Conservation (phyloP, 2,888 invertebrate genomes). For the Eupeodes luniger region DNA sequence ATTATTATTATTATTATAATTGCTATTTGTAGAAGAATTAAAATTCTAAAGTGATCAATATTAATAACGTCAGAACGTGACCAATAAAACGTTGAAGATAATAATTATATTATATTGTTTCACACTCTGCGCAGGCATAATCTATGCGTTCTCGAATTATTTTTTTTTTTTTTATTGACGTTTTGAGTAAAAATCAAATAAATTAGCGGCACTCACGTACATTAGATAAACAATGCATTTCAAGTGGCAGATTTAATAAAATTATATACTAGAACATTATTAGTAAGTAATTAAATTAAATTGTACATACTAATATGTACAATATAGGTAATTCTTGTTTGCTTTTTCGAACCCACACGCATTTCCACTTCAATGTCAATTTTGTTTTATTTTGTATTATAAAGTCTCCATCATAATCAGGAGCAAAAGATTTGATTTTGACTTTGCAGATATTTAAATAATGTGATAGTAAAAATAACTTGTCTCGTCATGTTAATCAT, state of each 20-base stretch:
- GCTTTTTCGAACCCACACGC: background rate
- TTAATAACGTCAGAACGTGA: constrained; percentile 55
- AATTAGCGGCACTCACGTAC: constrained; percentile 65
- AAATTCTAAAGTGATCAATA: constrained; percentile 16
- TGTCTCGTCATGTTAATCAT: too few species aligned
- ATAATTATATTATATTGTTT: constrained; percentile 21
- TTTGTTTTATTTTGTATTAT: constrained; percentile 1
- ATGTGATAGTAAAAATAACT: too few species aligned
- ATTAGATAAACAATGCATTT: constrained; percentile 52
- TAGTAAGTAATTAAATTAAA: background rate
- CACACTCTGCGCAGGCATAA: background rate
- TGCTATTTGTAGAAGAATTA: background rate
- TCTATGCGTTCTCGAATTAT: constrained; percentile 23
- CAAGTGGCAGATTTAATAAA: constrained; percentile 30
- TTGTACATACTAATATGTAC: background rate
- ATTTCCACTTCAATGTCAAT: background rate
- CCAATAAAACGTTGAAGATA: constrained; percentile 52
- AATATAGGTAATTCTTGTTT: background rate
- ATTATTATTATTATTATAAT: constrained; percentile 26
- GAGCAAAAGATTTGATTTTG: too few species aligned
- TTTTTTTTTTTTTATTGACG: constrained; percentile 21
- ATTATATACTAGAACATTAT: background rate
- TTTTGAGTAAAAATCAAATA: constrained; percentile 58
- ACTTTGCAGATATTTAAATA: too few species aligned
- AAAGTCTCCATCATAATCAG: too few species aligned